These are phyloP conservation scores for Petrolisthes cinctipes DNA, from an alignment of 2,888 invertebrate species.

Conservation along the genomic window DNA sequence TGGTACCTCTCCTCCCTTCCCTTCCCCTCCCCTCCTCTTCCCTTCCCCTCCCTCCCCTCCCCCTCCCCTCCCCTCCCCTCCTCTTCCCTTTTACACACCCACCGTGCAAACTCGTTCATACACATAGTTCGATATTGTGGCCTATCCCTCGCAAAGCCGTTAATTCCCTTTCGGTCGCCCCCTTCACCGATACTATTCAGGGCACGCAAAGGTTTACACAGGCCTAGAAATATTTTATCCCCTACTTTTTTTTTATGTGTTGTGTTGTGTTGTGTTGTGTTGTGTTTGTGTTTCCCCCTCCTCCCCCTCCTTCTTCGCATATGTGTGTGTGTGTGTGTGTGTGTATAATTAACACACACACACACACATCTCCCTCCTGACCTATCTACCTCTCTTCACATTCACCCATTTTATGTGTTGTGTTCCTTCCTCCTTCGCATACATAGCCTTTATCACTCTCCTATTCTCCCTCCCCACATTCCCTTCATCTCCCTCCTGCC, in stretches of 20 bases:
- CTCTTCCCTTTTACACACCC: neutral
- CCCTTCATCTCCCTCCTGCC: neutral
- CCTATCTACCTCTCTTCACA: neutral
- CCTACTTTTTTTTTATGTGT: neutral
- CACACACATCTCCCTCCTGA: neutral
- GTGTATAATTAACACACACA: neutral
- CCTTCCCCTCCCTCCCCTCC: neutral
- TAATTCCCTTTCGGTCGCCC: neutral
- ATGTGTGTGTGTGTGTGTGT: neutral
- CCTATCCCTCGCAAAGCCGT: no score
- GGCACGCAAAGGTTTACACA: no score
- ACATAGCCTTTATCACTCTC: slow-evolving; percentile 13
- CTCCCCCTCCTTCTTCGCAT: neutral
- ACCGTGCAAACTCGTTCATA: neutral
- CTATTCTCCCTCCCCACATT: neutral
- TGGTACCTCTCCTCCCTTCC: neutral
- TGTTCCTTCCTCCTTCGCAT: no score
- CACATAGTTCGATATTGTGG: no score
- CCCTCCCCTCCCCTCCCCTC: neutral
- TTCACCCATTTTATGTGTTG: neutral
- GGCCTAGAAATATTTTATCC: no score
- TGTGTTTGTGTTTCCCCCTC: neutral
- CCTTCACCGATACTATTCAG: neutral
- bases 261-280: neutral
- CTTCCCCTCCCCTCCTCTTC: neutral